These are phyloP conservation scores for Halcyon senegalensis DNA, from an alignment of 2,113 vertebrate species.

Conservation along the genomic window DNA sequence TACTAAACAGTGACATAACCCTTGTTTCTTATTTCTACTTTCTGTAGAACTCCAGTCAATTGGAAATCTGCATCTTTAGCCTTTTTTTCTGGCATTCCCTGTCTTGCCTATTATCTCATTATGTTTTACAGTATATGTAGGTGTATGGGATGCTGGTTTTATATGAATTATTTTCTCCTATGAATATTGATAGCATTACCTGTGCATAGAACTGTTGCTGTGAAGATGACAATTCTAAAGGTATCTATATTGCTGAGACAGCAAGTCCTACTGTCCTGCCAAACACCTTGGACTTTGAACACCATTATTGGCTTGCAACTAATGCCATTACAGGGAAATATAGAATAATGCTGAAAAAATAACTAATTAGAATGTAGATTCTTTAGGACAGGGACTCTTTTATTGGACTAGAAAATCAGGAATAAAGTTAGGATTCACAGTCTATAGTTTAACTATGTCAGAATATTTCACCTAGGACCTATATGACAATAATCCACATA, in stretches of 20 bases:
- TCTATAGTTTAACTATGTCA: neutral
- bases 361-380: neutral
- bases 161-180: neutral
- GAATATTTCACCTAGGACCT: neutral
- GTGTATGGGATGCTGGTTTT: neutral
- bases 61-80: neutral
- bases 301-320: neutral
- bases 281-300: neutral
- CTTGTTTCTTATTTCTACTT: neutral
- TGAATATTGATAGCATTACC: neutral
- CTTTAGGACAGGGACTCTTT: neutral
- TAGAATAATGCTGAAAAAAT: neutral
- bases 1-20: slow-evolving; percentile 12
- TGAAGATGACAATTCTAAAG: neutral
- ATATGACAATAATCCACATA: neutral
- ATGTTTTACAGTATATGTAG: neutral
- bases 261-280: neutral
- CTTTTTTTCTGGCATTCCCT: neutral
- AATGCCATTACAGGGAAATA: neutral
- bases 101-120: neutral
- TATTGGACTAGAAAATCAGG: neutral
- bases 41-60: neutral
- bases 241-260: neutral
- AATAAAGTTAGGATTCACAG: neutral
- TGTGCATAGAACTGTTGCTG: neutral